Conservation (phyloP, 2,888 invertebrate species). For the Clunio marinus region DNA sequence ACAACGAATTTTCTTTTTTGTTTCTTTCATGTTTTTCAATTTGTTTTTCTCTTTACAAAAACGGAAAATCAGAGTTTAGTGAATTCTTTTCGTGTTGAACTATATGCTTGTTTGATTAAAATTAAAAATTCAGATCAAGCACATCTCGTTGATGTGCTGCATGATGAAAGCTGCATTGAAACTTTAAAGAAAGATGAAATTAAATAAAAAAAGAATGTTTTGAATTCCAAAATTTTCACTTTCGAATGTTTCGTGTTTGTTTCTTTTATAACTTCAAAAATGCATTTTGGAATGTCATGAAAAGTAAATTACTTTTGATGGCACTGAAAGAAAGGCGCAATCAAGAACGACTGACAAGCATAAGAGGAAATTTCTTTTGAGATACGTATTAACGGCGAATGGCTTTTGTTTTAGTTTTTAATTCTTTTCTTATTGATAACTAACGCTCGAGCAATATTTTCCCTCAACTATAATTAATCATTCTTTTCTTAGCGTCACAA, state of each 20-base stretch:
- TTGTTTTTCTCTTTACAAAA: background rate
- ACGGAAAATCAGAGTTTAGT: background rate
- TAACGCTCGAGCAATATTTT: too few species aligned
- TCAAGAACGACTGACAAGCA: too few species aligned
- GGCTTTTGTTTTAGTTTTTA: background rate
- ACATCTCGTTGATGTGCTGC: background rate
- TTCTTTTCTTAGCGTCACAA: too few species aligned
- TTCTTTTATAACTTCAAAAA: background rate
- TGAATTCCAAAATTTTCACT: background rate
- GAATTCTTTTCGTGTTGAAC: too few species aligned
- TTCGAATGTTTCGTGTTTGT: too few species aligned
- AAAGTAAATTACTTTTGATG: background rate
- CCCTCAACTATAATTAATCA: too few species aligned
- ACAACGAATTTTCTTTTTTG: conserved; percentile 24
- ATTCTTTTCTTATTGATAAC: too few species aligned
- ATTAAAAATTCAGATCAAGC: conserved; percentile 4
- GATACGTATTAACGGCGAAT: background rate
- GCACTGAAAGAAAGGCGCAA: conserved; percentile 6
- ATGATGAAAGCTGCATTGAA: background rate
- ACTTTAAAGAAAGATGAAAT: background rate
- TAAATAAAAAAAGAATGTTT: too few species aligned
- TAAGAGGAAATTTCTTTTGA: background rate
- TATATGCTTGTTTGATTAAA: too few species aligned
- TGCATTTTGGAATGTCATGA: background rate
- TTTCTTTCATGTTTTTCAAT: background rate